Evolutionary conservation across 2,797 vertebrate genomes (phyloP).

Genomic region (Lagodon rhomboides): DNA sequence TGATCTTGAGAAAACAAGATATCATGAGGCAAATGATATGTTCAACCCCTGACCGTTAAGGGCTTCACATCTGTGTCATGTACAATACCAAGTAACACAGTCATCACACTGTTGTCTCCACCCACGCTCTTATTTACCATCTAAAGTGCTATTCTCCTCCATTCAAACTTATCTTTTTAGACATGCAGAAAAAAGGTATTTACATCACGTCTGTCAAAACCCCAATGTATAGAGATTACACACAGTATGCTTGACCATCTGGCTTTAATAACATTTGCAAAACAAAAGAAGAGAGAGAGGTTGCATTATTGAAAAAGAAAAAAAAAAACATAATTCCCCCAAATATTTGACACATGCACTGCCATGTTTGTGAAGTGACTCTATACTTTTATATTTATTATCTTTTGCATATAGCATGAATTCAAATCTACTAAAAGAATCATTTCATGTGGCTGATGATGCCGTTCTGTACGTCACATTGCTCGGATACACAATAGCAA

Average conservation of each 20-base stretch:
- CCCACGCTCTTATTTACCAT: slow-evolving; percentile 7
- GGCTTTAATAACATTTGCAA: slow-evolving; percentile 28
- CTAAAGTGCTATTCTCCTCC: slow-evolving; percentile 36
- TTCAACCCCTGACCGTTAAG: too few relatives aligned
- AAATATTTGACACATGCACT: slow-evolving; percentile 22
- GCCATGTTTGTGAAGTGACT: slow-evolving; percentile 15
- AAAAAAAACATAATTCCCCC: slow-evolving; percentile 38
- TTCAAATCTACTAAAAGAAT: slow-evolving; percentile 19
- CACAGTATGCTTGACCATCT: slow-evolving; percentile 27
- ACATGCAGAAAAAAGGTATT: slow-evolving; percentile 60
- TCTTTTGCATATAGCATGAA: slow-evolving; percentile 25
- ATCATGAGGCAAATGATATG: too few relatives aligned
- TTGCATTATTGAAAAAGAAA: slow-evolving; percentile 36
- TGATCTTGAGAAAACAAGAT: too few relatives aligned
- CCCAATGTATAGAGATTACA: slow-evolving; percentile 29
- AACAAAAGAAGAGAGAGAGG: slow-evolving; percentile 20
- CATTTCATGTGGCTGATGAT: background rate
- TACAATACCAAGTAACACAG: slow-evolving; percentile 48
- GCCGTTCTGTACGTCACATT: slow-evolving; percentile 1
- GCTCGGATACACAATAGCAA: slow-evolving; percentile 51
- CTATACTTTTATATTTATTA: slow-evolving; percentile 4
- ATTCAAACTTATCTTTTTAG: slow-evolving; percentile 23
- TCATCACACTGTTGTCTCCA: slow-evolving; percentile 12
- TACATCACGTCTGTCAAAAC: slow-evolving; percentile 46
- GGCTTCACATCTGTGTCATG: slow-evolving; percentile 13